Evolutionary conservation across 2,888 invertebrate species (phyloP).

Genomic region (Parapristionchus giblindavisi): DNA sequence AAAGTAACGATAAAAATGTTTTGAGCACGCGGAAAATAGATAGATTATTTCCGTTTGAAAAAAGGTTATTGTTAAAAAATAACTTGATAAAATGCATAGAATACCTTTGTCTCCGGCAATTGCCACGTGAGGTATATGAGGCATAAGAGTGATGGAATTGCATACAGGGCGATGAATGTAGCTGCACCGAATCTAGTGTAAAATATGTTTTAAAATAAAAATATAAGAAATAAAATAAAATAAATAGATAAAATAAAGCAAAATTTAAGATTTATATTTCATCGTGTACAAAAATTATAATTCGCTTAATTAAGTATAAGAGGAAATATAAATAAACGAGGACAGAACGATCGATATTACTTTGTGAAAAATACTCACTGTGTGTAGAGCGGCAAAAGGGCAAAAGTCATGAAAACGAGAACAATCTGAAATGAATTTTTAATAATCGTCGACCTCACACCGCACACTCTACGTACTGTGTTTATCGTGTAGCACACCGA

Average conservation of each 20-base stretch:
- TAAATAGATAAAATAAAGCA: too few relatives aligned
- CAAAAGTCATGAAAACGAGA: neutral
- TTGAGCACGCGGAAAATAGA: too few relatives aligned
- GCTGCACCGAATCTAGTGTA: slow-evolving; percentile 11
- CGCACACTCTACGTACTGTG: neutral
- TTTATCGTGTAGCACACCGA: neutral
- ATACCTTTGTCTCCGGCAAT: slow-evolving; percentile 20
- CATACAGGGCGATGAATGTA: neutral
- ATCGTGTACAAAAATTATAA: too few relatives aligned
- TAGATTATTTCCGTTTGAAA: too few relatives aligned
- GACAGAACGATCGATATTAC: too few relatives aligned
- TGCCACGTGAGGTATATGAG: neutral
- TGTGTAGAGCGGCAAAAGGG: slow-evolving; percentile 8
- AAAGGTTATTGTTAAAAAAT: too few relatives aligned
- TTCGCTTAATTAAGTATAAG: too few relatives aligned
- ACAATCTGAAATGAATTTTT: neutral
- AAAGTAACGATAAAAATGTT: too few relatives aligned
- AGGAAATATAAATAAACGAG: too few relatives aligned
- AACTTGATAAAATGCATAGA: too few relatives aligned
- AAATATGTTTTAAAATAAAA: neutral
- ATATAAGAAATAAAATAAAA: neutral
- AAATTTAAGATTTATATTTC: too few relatives aligned
- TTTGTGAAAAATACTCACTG: too few relatives aligned
- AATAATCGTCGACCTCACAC: neutral
- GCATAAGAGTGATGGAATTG: neutral